Conservation (phyloP, 1,140 invertebrate genomes). For the Drosophila insularis region DNA sequence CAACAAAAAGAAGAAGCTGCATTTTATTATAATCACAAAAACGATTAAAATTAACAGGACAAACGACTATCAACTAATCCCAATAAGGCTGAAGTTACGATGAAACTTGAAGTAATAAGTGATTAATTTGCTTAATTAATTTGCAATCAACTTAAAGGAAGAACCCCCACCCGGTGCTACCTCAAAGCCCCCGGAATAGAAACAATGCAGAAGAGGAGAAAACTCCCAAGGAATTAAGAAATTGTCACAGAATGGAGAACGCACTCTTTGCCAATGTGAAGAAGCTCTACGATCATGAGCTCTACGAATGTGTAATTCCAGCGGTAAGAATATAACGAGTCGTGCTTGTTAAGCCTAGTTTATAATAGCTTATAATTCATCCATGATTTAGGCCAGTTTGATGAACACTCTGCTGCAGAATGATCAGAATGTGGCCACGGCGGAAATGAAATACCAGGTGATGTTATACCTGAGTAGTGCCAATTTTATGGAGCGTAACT, state of each 20-base stretch:
- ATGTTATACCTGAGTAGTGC: slow-evolving; percentile 60
- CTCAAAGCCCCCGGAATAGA: background rate
- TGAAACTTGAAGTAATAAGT: too few species aligned
- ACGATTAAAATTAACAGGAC: too few species aligned
- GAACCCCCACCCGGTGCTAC: background rate
- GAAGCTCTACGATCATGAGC: slow-evolving; percentile 70
- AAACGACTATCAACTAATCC: too few species aligned
- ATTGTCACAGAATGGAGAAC: slow-evolving; percentile 59
- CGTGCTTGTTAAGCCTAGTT: background rate
- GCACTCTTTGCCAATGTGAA: slow-evolving; percentile 67
- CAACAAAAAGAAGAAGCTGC: too few species aligned
- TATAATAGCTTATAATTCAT: background rate
- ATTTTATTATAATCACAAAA: too few species aligned
- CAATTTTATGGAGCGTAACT: slow-evolving; percentile 58
- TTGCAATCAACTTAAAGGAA: too few species aligned
- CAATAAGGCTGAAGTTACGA: too few species aligned
- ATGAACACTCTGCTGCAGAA: slow-evolving; percentile 62
- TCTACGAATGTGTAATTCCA: slow-evolving; percentile 73
- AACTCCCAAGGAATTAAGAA: background rate
- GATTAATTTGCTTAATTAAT: too few species aligned
- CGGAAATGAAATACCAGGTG: slow-evolving; percentile 73
- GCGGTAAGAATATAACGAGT: slow-evolving; percentile 56
- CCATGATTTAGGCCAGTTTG: slow-evolving; percentile 57
- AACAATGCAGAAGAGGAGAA: background rate
- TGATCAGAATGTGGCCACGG: slow-evolving; percentile 65